Base-by-base conservation (phyloP, 2,888 invertebrate species). In the Saturnia pavonia region DNA sequence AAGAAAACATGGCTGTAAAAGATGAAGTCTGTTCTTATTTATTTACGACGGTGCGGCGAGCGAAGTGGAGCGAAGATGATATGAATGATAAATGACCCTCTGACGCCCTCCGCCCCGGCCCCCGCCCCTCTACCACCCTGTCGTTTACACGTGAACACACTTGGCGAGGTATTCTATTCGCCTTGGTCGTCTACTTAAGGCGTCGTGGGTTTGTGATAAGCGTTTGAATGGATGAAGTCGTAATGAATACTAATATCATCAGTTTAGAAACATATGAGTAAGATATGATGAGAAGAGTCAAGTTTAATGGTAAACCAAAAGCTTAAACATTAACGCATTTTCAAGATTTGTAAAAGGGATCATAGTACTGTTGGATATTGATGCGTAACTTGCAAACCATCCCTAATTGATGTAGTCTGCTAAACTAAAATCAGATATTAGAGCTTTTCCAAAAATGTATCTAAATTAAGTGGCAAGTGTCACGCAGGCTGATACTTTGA, bases 51-150 rank as follows among this genome's bases (percentile, higher is more conserved):
- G 90, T 91, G 93, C 92, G 93, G 92, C 92, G 94, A 93, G 92
- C 93, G 94, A 93, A 94, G 93, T 94, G 92, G 94, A 94, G 94
- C 94, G 93, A 93, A 94, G 94, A 94, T 94, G 94, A 94, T 94
- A 94, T 94, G 93, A 94, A 94, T 94, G 94, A 94, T 94, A 94
- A 94, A 94, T 94, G 94, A 94, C 93, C 94, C 93, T 89, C 89
- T 83, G 88, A 88, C 75, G 34, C 73, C 73, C 81, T 85, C 80
- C 79, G 77, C 75, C 78, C 74, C 76, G 77, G 78, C 79, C 80
- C 77, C 72, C 73, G 71, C 78, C 78, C 82, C 80, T 81, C 75
- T 74, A 69, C 77, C 65, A 34, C 11, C 80, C 83, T 84, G 40
- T 40, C 65, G 65, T 65, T 65, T 92, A 91, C 92, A 92, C 92